These are phyloP conservation scores for Monopterus albus DNA, from an alignment of 2,113 vertebrate genomes.

Conservation along the genomic window DNA sequence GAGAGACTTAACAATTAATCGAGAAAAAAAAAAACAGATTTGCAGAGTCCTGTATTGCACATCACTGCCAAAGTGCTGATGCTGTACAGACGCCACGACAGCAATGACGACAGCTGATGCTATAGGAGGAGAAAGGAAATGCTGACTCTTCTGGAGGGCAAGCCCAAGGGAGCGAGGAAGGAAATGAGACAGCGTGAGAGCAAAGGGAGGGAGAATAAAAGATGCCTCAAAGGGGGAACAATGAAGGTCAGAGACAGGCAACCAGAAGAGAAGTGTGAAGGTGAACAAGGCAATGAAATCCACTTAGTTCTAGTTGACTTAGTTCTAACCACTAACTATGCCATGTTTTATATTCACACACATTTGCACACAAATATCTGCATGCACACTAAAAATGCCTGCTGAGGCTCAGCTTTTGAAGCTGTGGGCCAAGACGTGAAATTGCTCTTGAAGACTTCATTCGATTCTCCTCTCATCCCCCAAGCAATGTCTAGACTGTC, in stretches of 20 bases:
- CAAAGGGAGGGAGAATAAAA: slow-evolving; percentile 11
- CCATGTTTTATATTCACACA: slow-evolving; percentile 1
- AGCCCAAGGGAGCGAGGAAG: slow-evolving; percentile 14
- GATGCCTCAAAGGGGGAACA: slow-evolving; percentile 28
- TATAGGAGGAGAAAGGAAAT: slow-evolving; percentile 43
- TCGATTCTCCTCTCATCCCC: slow-evolving; percentile 52
- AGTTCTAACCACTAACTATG: background rate
- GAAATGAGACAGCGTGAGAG: slow-evolving; percentile 42
- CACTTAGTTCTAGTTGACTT: background rate
- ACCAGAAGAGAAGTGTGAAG: slow-evolving; percentile 39
- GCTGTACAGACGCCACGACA: slow-evolving; percentile 21
- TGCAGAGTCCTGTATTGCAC: slow-evolving; percentile 10
- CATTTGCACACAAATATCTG: slow-evolving; percentile 14
- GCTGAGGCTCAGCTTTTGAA: slow-evolving; percentile 40
- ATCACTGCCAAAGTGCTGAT: slow-evolving; percentile 33
- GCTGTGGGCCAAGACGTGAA: slow-evolving; percentile 50
- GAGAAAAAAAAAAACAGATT: slow-evolving; percentile 2
- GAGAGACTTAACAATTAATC: background rate
- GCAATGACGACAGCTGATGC: slow-evolving; percentile 37
- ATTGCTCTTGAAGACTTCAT: slow-evolving; percentile 57
- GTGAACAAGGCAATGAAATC: slow-evolving; percentile 27
- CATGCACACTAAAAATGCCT: background rate
- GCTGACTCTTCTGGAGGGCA: slow-evolving; percentile 49
- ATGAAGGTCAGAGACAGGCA: slow-evolving; percentile 42
- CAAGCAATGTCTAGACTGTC: slow-evolving; percentile 52